phyloP scores from a whole-genome alignment of 2,888 invertebrate genomes.

The Pyrgus malvae region DNA sequence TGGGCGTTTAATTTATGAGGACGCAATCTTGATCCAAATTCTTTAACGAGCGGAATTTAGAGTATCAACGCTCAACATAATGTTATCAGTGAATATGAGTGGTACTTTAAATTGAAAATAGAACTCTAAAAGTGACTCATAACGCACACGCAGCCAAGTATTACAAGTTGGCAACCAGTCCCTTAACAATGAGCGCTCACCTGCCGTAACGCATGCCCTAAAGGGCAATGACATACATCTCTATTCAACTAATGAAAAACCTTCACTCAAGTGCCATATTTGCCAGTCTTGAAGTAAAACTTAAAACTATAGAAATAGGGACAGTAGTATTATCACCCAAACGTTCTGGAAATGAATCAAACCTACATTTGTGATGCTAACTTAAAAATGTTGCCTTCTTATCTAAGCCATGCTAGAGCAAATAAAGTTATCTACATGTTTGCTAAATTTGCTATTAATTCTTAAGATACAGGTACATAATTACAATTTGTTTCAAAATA shows the following conservation, averaged over 20 bases:
- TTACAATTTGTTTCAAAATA: no score
- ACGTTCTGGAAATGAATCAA: no score
- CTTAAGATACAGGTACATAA: slow-evolving; percentile 20
- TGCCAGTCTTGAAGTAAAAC: slow-evolving; percentile 57
- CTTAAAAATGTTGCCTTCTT: not conserved
- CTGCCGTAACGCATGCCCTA: slow-evolving; percentile 49
- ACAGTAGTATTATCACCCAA: slow-evolving; percentile 35
- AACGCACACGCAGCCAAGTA: slow-evolving; percentile 60
- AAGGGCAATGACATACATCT: slow-evolving; percentile 57
- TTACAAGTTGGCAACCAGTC: slow-evolving; percentile 58
- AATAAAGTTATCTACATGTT: not conserved
- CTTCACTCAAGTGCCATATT: slow-evolving; percentile 45
- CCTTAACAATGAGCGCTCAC: slow-evolving; percentile 55
- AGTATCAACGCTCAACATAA: slow-evolving; percentile 8
- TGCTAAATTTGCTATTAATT: no score
- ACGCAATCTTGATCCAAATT: slow-evolving; percentile 17
- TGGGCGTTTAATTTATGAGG: not conserved
- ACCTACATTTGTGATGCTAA: no score
- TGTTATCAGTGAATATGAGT: slow-evolving; percentile 21
- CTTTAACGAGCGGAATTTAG: slow-evolving; percentile 6
- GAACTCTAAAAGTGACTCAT: slow-evolving; percentile 53
- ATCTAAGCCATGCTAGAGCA: no score
- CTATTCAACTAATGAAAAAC: slow-evolving; percentile 46
- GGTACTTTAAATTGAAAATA: slow-evolving; percentile 33
- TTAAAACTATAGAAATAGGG: slow-evolving; percentile 41